phyloP scores from a whole-genome alignment of 2,797 vertebrate genomes.

The Smutsia gigantea region DNA sequence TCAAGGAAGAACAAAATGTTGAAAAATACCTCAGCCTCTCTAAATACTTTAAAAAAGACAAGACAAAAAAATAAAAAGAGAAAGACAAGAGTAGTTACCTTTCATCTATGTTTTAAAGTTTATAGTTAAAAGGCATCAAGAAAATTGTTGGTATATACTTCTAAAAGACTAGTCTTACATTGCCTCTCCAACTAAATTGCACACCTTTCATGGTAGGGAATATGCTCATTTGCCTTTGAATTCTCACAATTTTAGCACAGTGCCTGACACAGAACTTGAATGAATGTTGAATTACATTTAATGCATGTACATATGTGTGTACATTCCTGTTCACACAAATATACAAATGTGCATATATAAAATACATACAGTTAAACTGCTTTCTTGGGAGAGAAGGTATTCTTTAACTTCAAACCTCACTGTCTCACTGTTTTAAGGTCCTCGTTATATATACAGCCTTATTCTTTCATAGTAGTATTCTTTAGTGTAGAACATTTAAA shows the following conservation, averaged over 20 bases:
- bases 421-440: not conserved
- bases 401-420: not conserved
- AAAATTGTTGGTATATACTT: not conserved
- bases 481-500: not conserved
- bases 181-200: not conserved
- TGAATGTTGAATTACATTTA: not conserved
- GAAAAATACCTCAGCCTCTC: not conserved
- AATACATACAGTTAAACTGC: not conserved
- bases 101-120: not conserved
- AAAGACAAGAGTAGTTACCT: not conserved
- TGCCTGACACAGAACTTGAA: not conserved
- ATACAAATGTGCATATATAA: not conserved
- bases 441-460: not conserved
- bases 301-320: not conserved
- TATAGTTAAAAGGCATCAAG: not conserved
- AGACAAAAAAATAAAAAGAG: too few relatives aligned
- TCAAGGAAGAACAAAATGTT: slow-evolving; percentile 36
- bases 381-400: not conserved
- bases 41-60: not conserved
- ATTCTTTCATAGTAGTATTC: not conserved
- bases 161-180: not conserved
- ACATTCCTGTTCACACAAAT: not conserved
- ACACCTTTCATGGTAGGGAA: not conserved
- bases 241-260: not conserved
- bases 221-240: not conserved